phyloP scores from a whole-genome alignment of 2,797 vertebrate species.

The Dallia pectoralis region DNA sequence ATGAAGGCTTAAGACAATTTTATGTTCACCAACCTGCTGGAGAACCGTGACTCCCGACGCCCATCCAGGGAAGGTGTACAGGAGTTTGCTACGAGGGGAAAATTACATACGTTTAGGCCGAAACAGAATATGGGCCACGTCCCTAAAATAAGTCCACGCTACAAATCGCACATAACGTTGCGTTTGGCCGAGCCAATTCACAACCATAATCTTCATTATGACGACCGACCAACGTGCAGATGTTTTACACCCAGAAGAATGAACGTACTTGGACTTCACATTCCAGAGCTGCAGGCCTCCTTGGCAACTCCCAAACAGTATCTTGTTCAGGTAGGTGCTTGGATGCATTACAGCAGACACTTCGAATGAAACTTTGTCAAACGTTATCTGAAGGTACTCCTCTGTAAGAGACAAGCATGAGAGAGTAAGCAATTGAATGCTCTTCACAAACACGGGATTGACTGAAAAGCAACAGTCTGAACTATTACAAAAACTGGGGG shows the following conservation, averaged over 20 bases:
- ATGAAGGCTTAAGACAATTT: neutral
- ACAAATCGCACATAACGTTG: neutral
- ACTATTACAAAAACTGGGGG: neutral
- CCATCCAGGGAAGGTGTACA: conserved; percentile 90
- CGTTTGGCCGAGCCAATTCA: no score
- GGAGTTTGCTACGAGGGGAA: conserved; percentile 78
- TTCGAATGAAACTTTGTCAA: conserved; percentile 83
- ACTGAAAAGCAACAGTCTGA: neutral
- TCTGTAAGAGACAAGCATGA: conserved; percentile 72
- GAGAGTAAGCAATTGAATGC: neutral
- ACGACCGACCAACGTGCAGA: neutral
- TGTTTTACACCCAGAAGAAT: neutral
- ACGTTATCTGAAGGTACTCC: conserved; percentile 83
- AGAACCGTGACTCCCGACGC: conserved; percentile 81
- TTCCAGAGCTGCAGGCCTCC: conserved; percentile 95
- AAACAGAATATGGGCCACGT: no score
- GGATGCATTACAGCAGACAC: conserved; percentile 90
- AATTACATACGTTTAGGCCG: neutral
- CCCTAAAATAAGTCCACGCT: neutral
- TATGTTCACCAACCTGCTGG: conserved; percentile 79
- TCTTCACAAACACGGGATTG: neutral
- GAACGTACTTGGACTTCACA: conserved; percentile 88
- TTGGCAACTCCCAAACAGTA: conserved; percentile 91
- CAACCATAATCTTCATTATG: neutral
- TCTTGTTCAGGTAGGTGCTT: conserved; percentile 95